Conservation (phyloP, 2,888 invertebrate species). For the Synanthedon andrenaeformis region DNA sequence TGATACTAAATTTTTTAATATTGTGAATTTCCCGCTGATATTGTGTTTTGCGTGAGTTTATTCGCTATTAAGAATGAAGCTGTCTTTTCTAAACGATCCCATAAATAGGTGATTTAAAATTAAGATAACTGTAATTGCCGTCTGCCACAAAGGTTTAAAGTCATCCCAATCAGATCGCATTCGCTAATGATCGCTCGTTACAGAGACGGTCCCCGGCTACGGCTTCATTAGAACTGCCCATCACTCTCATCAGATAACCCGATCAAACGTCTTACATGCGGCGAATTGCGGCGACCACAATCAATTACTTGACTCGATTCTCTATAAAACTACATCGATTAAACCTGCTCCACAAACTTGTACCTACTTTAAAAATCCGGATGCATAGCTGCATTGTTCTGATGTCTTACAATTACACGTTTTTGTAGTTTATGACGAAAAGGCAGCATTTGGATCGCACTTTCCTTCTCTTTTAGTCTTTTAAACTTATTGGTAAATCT, state of each 20-base stretch:
- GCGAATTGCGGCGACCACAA: constrained; percentile 6
- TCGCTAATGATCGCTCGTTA: constrained; percentile 27
- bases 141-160: constrained; percentile 6
- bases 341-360: background rate
- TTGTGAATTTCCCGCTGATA: too few species aligned
- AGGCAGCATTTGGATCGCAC: too few species aligned
- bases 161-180: constrained; percentile 19
- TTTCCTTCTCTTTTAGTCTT: too few species aligned
- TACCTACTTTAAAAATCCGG: background rate
- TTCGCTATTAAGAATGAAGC: background rate
- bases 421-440: too few species aligned
- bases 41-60: too few species aligned
- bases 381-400: background rate
- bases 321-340: background rate
- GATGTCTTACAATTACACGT: too few species aligned
- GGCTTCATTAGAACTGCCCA: constrained; percentile 28
- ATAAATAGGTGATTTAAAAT: background rate
- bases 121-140: background rate
- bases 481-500: too few species aligned
- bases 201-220: constrained; percentile 19
- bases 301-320: constrained; percentile 3
- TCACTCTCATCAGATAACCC: constrained; percentile 22
- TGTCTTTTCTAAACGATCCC: background rate
- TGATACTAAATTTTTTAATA: too few species aligned
- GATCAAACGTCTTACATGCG: constrained; percentile 4